A percentile compares a stretch with the other conserved stretches of the same genome.
phyloP scores from a whole-genome alignment of 1,140 invertebrate species.

The Papilio polytes region DNA sequence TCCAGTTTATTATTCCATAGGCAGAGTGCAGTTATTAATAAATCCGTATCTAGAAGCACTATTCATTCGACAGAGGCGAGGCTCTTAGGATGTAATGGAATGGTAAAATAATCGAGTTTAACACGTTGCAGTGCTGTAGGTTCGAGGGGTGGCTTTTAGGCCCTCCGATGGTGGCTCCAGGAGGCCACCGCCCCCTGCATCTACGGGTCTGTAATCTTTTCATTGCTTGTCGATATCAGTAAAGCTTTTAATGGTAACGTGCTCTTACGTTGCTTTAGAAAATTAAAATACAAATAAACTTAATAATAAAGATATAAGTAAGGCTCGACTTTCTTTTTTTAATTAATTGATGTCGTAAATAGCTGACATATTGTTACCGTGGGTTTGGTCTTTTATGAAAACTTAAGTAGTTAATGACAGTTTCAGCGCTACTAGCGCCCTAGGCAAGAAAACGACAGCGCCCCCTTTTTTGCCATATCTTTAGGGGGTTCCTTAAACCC shows the following conservation, averaged over 20 bases:
- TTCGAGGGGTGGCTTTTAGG: conserved; percentile 18
- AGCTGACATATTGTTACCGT: too few species aligned
- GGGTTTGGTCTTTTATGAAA: too few species aligned
- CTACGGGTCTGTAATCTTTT: not conserved
- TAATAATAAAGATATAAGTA: too few species aligned
- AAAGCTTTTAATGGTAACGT: not conserved
- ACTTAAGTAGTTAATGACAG: too few species aligned
- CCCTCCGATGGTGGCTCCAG: conserved; percentile 4
- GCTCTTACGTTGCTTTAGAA: not conserved
- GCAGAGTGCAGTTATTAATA: not conserved
- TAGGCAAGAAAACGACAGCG: too few species aligned
- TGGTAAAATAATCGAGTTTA: conserved; percentile 33
- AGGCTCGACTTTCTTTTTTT: too few species aligned
- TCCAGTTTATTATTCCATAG: not conserved
- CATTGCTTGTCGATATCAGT: conserved; percentile 17
- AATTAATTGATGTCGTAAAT: too few species aligned
- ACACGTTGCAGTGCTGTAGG: conserved; percentile 16
- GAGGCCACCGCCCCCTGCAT: not conserved
- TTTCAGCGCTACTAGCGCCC: too few species aligned
- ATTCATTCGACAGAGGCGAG: conserved; percentile 9
- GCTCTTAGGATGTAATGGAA: conserved; percentile 34
- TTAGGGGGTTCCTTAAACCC: too few species aligned
- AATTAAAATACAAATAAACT: too few species aligned
- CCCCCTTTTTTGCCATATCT: too few species aligned
- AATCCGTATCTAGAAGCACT: not conserved